Evolutionary conservation across 2,797 vertebrate genomes (phyloP).

Genomic region (Gambelia wislizenii): DNA sequence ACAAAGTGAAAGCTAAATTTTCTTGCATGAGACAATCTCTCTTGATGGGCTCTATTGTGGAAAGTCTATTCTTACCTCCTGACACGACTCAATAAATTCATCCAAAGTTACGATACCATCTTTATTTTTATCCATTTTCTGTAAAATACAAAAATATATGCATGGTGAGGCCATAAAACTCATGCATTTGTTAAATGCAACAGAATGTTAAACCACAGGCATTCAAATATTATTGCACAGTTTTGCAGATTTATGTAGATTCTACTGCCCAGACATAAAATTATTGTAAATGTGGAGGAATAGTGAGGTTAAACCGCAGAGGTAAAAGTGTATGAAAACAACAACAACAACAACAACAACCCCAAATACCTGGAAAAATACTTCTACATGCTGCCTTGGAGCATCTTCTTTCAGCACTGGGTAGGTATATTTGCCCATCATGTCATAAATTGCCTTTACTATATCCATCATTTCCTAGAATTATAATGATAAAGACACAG

Average conservation of each 20-base stretch:
- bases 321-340: not conserved
- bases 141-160: constrained; percentile 65
- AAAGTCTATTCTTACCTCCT: constrained; percentile 86
- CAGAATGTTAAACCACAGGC: not conserved
- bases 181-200: not conserved
- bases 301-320: not conserved
- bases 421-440: constrained; percentile 99
- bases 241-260: not conserved
- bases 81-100: constrained; percentile 94
- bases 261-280: not conserved
- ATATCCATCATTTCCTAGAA: constrained; percentile 97
- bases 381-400: constrained; percentile 94
- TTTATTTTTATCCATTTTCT: constrained; percentile 99
- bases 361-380: constrained; percentile 94
- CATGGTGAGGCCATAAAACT: constrained; percentile 20
- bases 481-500: constrained; percentile 21
- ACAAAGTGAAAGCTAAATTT: not conserved
- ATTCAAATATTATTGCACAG: not conserved
- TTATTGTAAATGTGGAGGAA: not conserved
- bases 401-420: constrained; percentile 95
- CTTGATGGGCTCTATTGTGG: constrained; percentile 5
- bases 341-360: no score
- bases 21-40: not conserved
- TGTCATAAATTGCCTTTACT: constrained; percentile 97
- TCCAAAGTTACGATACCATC: constrained; percentile 97